A percentile compares a stretch with the other conserved stretches of the same genome.
phyloP scores from a whole-genome alignment of 2,888 invertebrate species.

The Celastrina argiolus region DNA sequence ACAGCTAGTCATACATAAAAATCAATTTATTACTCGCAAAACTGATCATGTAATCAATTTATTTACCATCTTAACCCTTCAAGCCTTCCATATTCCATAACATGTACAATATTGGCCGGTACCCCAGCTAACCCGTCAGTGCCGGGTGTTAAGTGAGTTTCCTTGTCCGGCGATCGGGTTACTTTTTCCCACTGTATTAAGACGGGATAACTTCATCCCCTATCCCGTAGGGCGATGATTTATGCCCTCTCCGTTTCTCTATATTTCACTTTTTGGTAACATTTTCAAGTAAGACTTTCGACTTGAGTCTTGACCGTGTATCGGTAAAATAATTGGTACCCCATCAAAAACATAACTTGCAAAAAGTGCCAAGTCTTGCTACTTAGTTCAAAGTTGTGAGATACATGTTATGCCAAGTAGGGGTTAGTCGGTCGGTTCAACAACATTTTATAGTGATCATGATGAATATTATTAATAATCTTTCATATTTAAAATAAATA shows the following conservation, averaged over 20 bases:
- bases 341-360: no score
- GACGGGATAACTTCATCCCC: conserved; percentile 53
- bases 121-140: conserved; percentile 27
- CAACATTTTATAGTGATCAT: no score
- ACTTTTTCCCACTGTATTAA: conserved; percentile 73
- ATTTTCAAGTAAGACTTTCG: neutral
- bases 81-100: conserved; percentile 9
- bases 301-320: conserved; percentile 3
- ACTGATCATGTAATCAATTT: neutral
- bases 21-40: no score
- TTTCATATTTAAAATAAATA: no score
- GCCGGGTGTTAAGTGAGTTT: conserved; percentile 42
- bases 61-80: conserved; percentile 2
- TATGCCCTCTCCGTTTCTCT: conserved; percentile 39
- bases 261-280: conserved; percentile 9
- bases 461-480: no score
- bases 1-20: no score
- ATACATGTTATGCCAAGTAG: no score
- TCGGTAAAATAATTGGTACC: neutral
- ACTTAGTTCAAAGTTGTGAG: no score
- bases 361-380: no score
- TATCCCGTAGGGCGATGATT: conserved; percentile 53
- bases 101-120: conserved; percentile 22
- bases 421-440: no score
- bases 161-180: conserved; percentile 54